Base-by-base conservation (phyloP, 2,113 vertebrate species). In the Apteryx owenii region DNA sequence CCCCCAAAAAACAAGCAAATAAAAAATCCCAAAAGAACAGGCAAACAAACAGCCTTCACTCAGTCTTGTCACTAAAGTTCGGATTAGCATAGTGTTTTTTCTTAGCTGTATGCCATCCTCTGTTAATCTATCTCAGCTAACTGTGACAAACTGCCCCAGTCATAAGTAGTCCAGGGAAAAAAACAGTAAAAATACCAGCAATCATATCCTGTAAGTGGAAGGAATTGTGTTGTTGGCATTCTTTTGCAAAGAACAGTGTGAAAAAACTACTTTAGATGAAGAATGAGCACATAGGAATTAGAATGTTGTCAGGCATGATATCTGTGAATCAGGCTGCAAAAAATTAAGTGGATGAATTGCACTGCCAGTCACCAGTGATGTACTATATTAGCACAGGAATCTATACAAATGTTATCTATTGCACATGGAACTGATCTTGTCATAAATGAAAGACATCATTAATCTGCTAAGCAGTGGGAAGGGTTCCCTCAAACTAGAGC, bases 281-380 rank as follows among this genome's bases (percentile, higher is more conserved):
- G 94, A 94, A 88, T 29, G 68, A 94, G 38, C 75, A 66, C 28
- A 61, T 90, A 73, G 69, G 95, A 89, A 92, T 91, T 42, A 79
- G 61, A 64, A 87, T 82, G 50, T 44, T 95, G 33, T 73, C 76
- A 91, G 50, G 36, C 81, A 79, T 64, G 68, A n/a, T 33, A 79
- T 40, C 36, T 83, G 71, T 53, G 48, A 96, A 73, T 73, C 62
- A 46, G 36, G 3, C 9, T 81, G 64, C 75, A 92, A 94, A 96
- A 78, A 81, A 25, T 66, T 46, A 80, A 33, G 72, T 51, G 22
- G 19, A 4, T 29, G 16, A 95, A 28, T 73, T 93, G 44, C 28
- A 38, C 44, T 90, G 81, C 61, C 78, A 83, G 53, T 56, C 38
- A 85, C 25, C 10, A 81, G 31, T 25, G 23, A 93, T 65, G 21